These are phyloP conservation scores for Zaprionus lachaisei DNA, from an alignment of 1,140 invertebrate genomes.

Conservation along the genomic window DNA sequence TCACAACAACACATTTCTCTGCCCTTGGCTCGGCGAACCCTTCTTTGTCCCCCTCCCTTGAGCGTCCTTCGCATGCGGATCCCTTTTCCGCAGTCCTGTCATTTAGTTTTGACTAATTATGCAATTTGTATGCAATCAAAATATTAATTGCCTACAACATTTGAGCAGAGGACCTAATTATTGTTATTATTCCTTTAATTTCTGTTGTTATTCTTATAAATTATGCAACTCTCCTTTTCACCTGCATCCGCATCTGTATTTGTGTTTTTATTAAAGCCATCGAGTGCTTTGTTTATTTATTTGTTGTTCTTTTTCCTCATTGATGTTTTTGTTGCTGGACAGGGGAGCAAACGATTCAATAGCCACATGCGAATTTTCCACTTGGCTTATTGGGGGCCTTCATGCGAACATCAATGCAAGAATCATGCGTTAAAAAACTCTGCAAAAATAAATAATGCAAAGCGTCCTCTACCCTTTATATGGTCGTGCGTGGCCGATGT, in stretches of 20 bases:
- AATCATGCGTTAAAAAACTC: constrained; percentile 41
- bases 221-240: constrained; percentile 37
- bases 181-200: constrained; percentile 23
- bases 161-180: constrained; percentile 14
- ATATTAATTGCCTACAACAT: constrained; percentile 66
- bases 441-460: constrained; percentile 11
- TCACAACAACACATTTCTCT: constrained; percentile 80
- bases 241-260: neutral
- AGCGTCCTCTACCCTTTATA: constrained; percentile 9
- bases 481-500: neutral
- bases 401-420: constrained; percentile 72
- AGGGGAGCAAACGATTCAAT: constrained; percentile 24
- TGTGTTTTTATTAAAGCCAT: constrained; percentile 57
- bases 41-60: neutral
- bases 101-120: constrained; percentile 79
- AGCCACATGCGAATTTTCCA: constrained; percentile 66
- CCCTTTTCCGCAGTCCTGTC: constrained; percentile 53
- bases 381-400: constrained; percentile 64
- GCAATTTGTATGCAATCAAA: constrained; percentile 80
- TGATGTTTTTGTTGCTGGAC: constrained; percentile 17
- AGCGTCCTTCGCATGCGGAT: constrained; percentile 13
- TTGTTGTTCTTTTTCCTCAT: constrained; percentile 31
- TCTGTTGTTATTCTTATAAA: constrained; percentile 26
- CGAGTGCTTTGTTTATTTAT: constrained; percentile 63
- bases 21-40: constrained; percentile 10